These are phyloP conservation scores for Lepidurus packardi DNA, from an alignment of 1,140 invertebrate genomes.

Conservation along the genomic window DNA sequence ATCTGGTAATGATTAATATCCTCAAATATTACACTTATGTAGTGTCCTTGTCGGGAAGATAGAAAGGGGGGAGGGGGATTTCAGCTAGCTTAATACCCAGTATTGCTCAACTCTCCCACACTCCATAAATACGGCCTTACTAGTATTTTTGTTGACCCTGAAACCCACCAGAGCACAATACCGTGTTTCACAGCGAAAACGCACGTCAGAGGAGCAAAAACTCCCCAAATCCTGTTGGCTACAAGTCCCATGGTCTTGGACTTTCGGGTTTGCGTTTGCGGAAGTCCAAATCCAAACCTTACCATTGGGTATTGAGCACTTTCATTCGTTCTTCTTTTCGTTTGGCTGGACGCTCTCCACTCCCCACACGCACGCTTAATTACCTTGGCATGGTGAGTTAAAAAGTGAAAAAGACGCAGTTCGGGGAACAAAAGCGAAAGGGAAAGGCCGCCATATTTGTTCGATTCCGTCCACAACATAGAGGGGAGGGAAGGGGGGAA, in stretches of 20 bases:
- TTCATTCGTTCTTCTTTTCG: neutral
- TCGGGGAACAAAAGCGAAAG: neutral
- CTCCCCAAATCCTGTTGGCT: neutral
- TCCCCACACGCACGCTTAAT: neutral
- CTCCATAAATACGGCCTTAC: neutral
- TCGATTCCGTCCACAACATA: neutral
- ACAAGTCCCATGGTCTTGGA: neutral
- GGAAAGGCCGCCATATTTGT: neutral
- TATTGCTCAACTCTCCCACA: conserved; percentile 11
- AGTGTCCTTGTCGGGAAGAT: neutral
- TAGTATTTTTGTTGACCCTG: neutral
- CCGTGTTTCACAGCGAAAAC: neutral
- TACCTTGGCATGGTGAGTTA: neutral
- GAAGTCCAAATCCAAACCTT: neutral
- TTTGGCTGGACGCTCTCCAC: neutral
- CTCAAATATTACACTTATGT: neutral
- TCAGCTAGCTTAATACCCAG: neutral
- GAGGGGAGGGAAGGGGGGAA: neutral
- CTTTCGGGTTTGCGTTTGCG: neutral
- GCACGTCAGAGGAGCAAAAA: neutral
- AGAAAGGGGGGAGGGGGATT: neutral
- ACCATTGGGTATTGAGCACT: neutral
- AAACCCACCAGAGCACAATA: neutral
- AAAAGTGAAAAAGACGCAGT: neutral
- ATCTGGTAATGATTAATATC: conserved; percentile 20